Percentiles rank a stretch among this genome's conserved stretches.
Evolutionary conservation across 2,888 invertebrate species (phyloP).

Genomic region (Agrotis clavis): DNA sequence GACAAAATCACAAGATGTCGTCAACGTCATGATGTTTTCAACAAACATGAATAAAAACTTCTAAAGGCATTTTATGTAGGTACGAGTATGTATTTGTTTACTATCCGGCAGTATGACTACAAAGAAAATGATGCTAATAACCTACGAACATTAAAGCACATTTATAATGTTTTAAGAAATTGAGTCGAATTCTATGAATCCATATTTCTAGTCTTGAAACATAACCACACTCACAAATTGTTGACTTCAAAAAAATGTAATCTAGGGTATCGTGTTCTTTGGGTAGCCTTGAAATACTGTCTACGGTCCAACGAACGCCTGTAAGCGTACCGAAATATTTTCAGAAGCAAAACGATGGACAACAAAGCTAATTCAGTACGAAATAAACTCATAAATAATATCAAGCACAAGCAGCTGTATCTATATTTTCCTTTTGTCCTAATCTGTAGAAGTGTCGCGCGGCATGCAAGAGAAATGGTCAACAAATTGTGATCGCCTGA

Average conservation of each 20-base stretch:
- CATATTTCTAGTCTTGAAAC: no score
- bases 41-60: neutral
- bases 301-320: neutral
- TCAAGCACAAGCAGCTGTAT: conserved; percentile 65
- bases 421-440: conserved; percentile 75
- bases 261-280: no score
- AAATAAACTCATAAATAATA: conserved; percentile 46
- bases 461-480: conserved; percentile 84
- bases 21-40: no score
- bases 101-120: no score
- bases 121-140: no score
- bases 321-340: conserved; percentile 8
- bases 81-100: no score
- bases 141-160: neutral
- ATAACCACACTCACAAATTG: no score
- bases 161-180: neutral
- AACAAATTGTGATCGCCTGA: conserved; percentile 85
- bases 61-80: neutral
- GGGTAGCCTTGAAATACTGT: no score
- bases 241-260: no score
- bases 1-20: neutral
- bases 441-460: conserved; percentile 82
- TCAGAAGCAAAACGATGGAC: conserved; percentile 9
- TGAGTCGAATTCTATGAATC: no score
- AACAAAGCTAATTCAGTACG: conserved; percentile 25